A percentile compares a stretch with the other conserved stretches of the same genome.
Evolutionary conservation across 2,113 vertebrate genomes (phyloP).

Genomic region (Paradoxurus hermaphroditus): DNA sequence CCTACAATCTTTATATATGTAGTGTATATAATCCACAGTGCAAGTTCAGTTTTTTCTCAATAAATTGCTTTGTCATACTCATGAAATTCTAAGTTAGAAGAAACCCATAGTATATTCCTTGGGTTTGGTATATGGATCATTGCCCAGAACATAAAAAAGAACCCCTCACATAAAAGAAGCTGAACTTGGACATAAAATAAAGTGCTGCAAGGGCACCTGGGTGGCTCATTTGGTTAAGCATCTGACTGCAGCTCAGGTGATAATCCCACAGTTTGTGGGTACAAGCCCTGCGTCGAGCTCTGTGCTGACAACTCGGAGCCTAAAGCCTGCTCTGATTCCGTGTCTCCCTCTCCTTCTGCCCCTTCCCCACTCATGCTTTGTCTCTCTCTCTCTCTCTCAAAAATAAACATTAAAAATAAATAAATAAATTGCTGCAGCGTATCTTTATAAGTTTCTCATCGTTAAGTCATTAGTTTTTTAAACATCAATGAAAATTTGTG

Average conservation of each 20-base stretch:
- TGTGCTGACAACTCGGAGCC: no score
- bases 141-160: background rate
- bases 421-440: background rate
- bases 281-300: no score
- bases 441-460: background rate
- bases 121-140: background rate
- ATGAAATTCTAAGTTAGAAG: background rate
- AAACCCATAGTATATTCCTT: background rate
- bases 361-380: no score
- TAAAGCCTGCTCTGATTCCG: no score
- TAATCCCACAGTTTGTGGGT: no score
- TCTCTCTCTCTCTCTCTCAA: no score
- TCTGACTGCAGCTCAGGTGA: no score
- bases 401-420: no score
- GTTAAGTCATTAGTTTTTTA: background rate
- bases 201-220: background rate
- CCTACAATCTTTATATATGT: background rate
- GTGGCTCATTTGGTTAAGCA: no score
- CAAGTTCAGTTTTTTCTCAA: background rate
- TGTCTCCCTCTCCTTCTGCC: no score
- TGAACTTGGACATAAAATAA: background rate
- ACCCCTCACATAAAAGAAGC: background rate
- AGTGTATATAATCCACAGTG: background rate
- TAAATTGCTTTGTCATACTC: background rate
- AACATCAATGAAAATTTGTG: background rate